Evolutionary conservation across 2,797 vertebrate species (phyloP).

Genomic region (Hapalemur alaotrensis): DNA sequence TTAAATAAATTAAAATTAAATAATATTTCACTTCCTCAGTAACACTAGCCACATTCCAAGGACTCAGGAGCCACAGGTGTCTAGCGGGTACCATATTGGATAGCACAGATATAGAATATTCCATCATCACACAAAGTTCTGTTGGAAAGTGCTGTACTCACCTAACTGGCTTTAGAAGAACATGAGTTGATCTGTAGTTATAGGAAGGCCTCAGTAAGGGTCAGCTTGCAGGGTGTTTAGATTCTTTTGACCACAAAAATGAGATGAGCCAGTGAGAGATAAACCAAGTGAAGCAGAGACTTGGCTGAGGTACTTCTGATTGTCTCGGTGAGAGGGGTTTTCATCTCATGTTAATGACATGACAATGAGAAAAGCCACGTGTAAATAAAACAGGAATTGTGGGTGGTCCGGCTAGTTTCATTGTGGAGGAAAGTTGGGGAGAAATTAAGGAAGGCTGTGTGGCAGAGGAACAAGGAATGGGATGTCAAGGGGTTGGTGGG

Average conservation of each 20-base stretch:
- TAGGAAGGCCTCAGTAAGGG: background rate
- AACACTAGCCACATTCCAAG: background rate
- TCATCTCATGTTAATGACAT: background rate
- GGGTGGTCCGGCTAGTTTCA: background rate
- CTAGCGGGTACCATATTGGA: too few relatives aligned
- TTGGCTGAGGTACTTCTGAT: background rate
- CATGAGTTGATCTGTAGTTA: background rate
- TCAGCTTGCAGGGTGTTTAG: background rate
- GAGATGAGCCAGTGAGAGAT: background rate
- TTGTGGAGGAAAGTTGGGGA: background rate
- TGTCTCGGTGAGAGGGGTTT: background rate
- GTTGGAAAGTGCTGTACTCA: background rate
- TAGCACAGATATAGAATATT: background rate
- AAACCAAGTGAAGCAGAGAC: background rate
- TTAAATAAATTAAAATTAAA: slow-evolving; percentile 6
- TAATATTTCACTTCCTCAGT: background rate
- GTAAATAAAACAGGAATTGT: background rate
- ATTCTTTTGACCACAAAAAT: background rate
- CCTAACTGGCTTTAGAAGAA: background rate
- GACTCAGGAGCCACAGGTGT: background rate
- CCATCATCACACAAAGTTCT: background rate
- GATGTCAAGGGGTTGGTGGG: background rate
- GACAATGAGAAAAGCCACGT: background rate
- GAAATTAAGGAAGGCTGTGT: background rate
- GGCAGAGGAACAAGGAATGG: background rate